A percentile compares a stretch with the other conserved stretches of the same genome.
phyloP scores from a whole-genome alignment of 2,888 invertebrate species.

The Allygus modestus region DNA sequence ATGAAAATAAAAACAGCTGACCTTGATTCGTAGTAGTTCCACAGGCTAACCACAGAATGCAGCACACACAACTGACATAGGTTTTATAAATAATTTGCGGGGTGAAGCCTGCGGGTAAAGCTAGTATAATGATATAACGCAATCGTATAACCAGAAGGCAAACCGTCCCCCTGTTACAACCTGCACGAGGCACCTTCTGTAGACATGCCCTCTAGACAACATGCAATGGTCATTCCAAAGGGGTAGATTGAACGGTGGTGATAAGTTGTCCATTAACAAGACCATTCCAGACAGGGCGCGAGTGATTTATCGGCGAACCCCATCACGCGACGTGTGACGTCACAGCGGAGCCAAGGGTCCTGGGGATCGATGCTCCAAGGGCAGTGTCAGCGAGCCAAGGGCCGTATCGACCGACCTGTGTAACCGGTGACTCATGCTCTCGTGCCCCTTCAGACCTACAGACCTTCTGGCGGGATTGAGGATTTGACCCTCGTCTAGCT shows the following conservation, averaged over 20 bases:
- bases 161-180: no score
- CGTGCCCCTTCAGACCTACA: neutral
- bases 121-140: no score
- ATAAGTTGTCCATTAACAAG: constrained; percentile 1
- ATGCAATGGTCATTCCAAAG: no score
- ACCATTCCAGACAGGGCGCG: neutral
- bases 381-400: neutral
- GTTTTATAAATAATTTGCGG: no score
- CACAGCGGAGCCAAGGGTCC: neutral
- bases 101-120: no score
- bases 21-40: no score
- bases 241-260: neutral
- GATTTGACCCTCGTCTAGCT: neutral
- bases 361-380: neutral
- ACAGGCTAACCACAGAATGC: no score
- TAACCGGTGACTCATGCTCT: neutral
- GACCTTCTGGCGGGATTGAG: neutral
- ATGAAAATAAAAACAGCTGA: no score
- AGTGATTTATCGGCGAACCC: neutral
- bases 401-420: neutral
- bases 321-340: neutral
- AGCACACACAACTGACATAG: no score
- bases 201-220: no score
- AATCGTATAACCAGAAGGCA: no score
- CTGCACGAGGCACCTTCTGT: no score